phyloP scores from a whole-genome alignment of 2,113 vertebrate species.

The Cynoglossus semilaevis region DNA sequence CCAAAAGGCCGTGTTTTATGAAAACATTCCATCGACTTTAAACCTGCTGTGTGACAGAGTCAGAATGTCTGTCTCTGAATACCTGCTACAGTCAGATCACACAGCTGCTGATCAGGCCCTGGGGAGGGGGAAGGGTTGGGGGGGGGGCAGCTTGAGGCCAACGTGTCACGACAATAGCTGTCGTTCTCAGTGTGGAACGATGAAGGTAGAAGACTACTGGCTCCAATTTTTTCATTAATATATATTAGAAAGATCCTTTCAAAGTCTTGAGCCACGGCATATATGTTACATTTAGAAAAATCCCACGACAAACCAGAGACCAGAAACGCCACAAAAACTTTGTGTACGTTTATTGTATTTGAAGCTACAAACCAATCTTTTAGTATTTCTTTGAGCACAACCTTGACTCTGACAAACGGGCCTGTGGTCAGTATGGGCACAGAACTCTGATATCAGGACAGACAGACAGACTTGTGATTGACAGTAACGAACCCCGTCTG shows the following conservation, averaged over 20 bases:
- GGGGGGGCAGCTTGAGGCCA: conserved; percentile 36
- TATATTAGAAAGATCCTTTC: no score
- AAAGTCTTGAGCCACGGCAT: no score
- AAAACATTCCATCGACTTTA: conserved; percentile 10
- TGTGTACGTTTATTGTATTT: no score
- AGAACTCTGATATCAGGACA: conserved; percentile 15
- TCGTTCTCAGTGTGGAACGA: conserved; percentile 47
- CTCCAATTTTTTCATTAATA: background rate
- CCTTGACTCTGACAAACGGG: conserved; percentile 27
- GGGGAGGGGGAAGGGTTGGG: no score
- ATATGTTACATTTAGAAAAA: no score
- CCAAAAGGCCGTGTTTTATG: conserved; percentile 10
- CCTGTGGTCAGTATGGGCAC: background rate
- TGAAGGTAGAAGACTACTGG: conserved; percentile 50
- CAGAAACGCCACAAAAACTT: no score
- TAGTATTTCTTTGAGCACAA: conserved; percentile 21
- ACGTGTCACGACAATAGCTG: conserved; percentile 53
- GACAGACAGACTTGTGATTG: background rate
- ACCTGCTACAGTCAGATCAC: conserved; percentile 22
- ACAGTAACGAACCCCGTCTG: conserved; percentile 2
- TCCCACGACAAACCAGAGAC: no score
- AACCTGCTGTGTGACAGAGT: background rate
- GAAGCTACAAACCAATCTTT: no score
- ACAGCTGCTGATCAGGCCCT: conserved; percentile 38
- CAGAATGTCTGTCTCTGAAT: conserved; percentile 16